Evolutionary conservation across 2,113 vertebrate species (phyloP).

Genomic region (Hippopotamus amphibius): DNA sequence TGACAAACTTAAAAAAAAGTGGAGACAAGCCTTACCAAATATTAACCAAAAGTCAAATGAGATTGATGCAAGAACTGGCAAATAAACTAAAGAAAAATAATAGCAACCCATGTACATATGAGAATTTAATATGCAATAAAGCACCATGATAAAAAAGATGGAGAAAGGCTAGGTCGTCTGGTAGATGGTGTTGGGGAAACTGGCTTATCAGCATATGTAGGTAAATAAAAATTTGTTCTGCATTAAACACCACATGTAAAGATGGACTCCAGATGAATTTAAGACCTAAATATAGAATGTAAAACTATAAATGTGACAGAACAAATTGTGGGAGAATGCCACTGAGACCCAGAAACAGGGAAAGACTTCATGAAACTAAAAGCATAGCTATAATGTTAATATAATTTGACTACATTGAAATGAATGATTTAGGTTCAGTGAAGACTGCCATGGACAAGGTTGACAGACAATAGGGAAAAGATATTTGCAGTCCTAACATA

Average conservation of each 20-base stretch:
- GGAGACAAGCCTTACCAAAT: not conserved
- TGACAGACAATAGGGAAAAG: not conserved
- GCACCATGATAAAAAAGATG: not conserved
- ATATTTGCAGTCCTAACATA: not conserved
- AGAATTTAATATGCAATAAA: not conserved
- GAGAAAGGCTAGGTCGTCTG: not conserved
- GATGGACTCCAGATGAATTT: not conserved
- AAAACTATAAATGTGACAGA: not conserved
- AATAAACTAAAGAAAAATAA: not conserved
- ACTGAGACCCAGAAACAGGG: not conserved
- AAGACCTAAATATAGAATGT: not conserved
- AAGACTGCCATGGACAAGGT: not conserved
- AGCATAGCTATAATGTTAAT: not conserved
- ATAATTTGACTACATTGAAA: not conserved
- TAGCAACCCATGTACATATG: not conserved
- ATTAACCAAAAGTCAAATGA: not conserved
- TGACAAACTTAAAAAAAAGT: not conserved
- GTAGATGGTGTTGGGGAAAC: not conserved
- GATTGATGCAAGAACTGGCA: not conserved
- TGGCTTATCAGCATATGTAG: not conserved
- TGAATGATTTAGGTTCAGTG: not conserved
- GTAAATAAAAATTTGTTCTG: not conserved
- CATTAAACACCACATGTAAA: not conserved
- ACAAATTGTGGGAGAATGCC: not conserved
- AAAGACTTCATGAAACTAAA: not conserved